Evolutionary conservation across 2,888 invertebrate genomes (phyloP).

Genomic region (Polia nebulosa): DNA sequence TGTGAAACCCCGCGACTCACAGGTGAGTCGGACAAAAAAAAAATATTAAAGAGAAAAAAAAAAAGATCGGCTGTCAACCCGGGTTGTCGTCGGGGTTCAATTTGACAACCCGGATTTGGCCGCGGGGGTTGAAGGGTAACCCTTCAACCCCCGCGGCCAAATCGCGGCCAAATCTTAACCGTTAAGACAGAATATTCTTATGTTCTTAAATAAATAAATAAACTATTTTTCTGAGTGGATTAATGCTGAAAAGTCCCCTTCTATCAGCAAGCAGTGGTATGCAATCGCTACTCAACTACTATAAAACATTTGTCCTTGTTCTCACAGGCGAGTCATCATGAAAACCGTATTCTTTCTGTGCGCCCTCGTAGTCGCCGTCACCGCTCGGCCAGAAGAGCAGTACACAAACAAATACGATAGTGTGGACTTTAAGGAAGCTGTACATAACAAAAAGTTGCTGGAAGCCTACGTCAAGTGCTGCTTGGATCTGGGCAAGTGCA

Average conservation of each 20-base stretch:
- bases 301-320: neutral
- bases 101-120: too few species aligned
- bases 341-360: conserved; percentile 71
- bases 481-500: conserved; percentile 91
- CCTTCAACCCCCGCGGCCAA: too few species aligned
- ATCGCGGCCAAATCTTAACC: too few species aligned
- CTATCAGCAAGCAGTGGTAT: neutral
- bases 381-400: conserved; percentile 61
- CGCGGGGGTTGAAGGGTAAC: too few species aligned
- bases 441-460: conserved; percentile 92
- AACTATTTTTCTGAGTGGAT: neutral
- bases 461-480: conserved; percentile 92
- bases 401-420: conserved; percentile 79
- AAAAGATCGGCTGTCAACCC: too few species aligned
- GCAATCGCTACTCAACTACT: neutral
- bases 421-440: conserved; percentile 90
- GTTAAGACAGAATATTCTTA: neutral
- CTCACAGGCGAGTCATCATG: conserved; percentile 64
- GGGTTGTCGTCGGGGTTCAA: too few species aligned
- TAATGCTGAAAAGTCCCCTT: neutral
- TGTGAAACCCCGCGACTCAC: too few species aligned
- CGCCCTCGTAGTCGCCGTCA: conserved; percentile 70
- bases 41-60: too few species aligned
- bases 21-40: too few species aligned
- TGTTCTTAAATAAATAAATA: neutral